phyloP scores from a whole-genome alignment of 2,797 vertebrate genomes.

The Coregonus suidteri region DNA sequence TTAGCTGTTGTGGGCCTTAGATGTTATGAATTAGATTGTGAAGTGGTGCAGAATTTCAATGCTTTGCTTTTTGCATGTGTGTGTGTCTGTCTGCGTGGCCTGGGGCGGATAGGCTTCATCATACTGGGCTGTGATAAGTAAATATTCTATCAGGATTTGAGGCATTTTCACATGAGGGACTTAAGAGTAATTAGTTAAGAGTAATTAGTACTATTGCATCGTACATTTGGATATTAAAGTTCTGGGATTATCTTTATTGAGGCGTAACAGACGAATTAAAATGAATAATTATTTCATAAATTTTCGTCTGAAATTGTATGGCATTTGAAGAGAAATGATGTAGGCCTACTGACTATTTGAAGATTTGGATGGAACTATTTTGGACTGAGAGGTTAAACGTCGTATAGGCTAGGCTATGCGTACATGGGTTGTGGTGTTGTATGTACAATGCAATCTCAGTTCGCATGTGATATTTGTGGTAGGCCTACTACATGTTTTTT shows the following conservation, averaged over 20 bases:
- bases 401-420: constrained; percentile 21
- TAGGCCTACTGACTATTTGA: constrained; percentile 47
- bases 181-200: constrained; percentile 75
- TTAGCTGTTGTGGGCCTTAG: constrained; percentile 24
- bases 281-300: constrained; percentile 71
- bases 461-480: constrained; percentile 56
- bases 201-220: constrained; percentile 65
- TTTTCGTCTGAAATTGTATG: constrained; percentile 54
- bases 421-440: constrained; percentile 17
- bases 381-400: constrained; percentile 39
- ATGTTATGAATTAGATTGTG: constrained; percentile 36
- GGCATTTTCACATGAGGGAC: constrained; percentile 68
- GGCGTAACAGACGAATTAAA: constrained; percentile 67
- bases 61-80: constrained; percentile 32
- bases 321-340: constrained; percentile 52
- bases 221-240: constrained; percentile 78
- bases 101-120: constrained; percentile 56
- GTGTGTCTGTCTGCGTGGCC: constrained; percentile 38
- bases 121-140: constrained; percentile 60
- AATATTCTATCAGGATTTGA: constrained; percentile 71
- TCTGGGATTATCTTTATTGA: constrained; percentile 71
- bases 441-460: constrained; percentile 18
- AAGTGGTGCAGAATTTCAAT: constrained; percentile 23
- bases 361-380: not conserved
- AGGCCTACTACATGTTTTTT: constrained; percentile 40